These are phyloP conservation scores for Cyclophora albipunctata DNA, from an alignment of 2,888 invertebrate genomes.

Conservation along the genomic window DNA sequence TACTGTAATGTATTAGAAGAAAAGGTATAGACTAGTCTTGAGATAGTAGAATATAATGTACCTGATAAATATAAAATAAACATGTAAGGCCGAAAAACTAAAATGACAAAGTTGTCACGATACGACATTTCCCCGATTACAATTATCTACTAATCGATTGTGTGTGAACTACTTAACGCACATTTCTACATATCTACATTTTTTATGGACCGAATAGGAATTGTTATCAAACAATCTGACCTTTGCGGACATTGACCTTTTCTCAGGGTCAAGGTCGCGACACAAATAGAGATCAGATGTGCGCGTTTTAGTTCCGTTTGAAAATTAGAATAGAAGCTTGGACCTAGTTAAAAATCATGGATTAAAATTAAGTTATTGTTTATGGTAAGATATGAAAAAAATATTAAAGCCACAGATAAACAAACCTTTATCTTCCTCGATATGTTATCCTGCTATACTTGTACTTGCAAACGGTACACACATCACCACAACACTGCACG, in stretches of 20 bases:
- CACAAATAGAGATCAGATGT: constrained; percentile 4
- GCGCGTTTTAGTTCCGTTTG: background rate
- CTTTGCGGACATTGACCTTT: constrained; percentile 25
- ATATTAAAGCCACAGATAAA: background rate
- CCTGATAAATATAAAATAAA: too few species aligned
- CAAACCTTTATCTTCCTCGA: constrained; percentile 33
- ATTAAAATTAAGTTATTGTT: background rate
- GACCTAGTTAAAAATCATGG: background rate
- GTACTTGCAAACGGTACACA: constrained; percentile 7
- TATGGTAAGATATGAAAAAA: constrained; percentile 3
- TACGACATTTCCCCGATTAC: too few species aligned
- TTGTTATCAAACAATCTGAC: constrained; percentile 1
- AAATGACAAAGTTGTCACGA: too few species aligned
- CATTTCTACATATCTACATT: too few species aligned
- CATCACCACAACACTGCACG: constrained; percentile 42
- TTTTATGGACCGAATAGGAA: too few species aligned
- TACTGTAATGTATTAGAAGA: too few species aligned
- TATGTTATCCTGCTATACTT: constrained; percentile 17
- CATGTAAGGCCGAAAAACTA: too few species aligned
- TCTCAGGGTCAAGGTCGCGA: constrained; percentile 32
- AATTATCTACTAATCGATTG: too few species aligned
- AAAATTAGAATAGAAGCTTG: background rate
- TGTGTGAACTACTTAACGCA: too few species aligned
- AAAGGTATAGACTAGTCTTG: too few species aligned
- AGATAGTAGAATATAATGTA: too few species aligned